Conservation (phyloP, 2,113 vertebrate genomes). For the Rissa tridactyla region DNA sequence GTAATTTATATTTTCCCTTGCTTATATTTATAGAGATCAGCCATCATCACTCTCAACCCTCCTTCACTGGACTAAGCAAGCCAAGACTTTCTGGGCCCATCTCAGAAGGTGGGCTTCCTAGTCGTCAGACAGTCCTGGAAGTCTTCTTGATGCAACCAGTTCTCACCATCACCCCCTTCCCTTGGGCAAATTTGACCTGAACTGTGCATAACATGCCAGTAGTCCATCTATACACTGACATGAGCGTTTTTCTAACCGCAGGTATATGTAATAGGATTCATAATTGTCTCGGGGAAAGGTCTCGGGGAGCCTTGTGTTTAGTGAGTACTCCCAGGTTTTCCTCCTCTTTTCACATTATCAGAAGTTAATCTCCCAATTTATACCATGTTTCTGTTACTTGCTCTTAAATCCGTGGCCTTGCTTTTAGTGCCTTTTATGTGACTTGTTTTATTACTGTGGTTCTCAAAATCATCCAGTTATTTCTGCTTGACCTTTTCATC, state of each 20-base stretch:
- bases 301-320: neutral
- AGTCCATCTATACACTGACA: neutral
- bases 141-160: neutral
- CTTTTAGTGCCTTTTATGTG: neutral
- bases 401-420: neutral
- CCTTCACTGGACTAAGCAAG: neutral
- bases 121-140: neutral
- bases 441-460: neutral
- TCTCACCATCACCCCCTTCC: neutral
- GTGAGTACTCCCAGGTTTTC: neutral
- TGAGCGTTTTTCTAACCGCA: neutral
- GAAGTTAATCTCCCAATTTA: neutral
- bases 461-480: neutral
- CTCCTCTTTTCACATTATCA: neutral
- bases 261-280: accelerated
- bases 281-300: neutral
- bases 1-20: neutral
- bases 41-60: neutral
- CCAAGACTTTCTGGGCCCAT: neutral
- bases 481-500: neutral
- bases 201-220: accelerated
- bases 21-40: neutral
- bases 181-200: neutral
- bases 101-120: neutral
- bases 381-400: neutral